Evolutionary conservation across 2,888 invertebrate species (phyloP).

Genomic region (Prenolepis imparis): DNA sequence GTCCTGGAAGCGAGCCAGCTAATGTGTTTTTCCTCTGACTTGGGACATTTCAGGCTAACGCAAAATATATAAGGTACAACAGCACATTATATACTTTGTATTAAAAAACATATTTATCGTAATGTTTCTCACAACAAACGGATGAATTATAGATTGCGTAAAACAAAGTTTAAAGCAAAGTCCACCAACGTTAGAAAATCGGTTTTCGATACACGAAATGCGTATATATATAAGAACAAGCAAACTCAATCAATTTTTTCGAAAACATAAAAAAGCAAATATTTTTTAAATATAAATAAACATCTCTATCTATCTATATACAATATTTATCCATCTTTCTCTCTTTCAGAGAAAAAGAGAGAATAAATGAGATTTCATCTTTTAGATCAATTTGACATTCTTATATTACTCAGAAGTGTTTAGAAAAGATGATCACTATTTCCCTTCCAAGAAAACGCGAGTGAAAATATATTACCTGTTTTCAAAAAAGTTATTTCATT

Average conservation of each 20-base stretch:
- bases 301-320: not conserved
- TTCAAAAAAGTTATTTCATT: not conserved
- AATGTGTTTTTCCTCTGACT: constrained; percentile 69
- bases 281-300: not conserved
- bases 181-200: not conserved
- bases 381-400: not conserved
- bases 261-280: not conserved
- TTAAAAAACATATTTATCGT: not conserved
- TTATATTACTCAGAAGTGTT: constrained; percentile 4
- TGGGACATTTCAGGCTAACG: constrained; percentile 54
- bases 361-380: not conserved
- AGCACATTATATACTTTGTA: not conserved
- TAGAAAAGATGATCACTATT: constrained; percentile 23
- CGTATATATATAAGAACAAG: not conserved
- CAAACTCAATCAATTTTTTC: not conserved
- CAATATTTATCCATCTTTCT: not conserved
- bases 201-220: not conserved
- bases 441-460: not conserved
- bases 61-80: constrained; percentile 41
- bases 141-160: not conserved
- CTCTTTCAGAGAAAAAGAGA: not conserved
- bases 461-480: not conserved
- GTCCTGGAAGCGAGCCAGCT: constrained; percentile 63
- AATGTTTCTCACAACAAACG: not conserved
- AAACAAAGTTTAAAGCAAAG: not conserved